Conservation (phyloP, 2,797 vertebrate genomes). For the Danionella dracula region DNA sequence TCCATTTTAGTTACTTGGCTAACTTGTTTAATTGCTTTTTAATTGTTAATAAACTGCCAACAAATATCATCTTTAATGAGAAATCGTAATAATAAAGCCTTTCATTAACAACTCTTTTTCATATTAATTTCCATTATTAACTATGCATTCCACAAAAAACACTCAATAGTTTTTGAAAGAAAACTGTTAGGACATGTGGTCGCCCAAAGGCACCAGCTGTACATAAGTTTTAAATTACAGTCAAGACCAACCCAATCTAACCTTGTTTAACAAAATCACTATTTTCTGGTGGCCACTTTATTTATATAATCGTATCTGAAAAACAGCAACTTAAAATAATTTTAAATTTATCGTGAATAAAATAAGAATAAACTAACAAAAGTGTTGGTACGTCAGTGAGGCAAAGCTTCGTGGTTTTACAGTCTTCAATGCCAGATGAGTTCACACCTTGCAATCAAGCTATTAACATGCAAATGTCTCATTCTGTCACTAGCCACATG, state of each 20-base stretch:
- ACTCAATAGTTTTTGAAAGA: too few species aligned
- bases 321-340: background rate
- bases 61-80: too few species aligned
- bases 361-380: background rate
- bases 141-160: too few species aligned
- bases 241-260: background rate
- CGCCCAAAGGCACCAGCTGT: background rate
- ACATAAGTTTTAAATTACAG: slow-evolving; percentile 5
- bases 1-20: too few species aligned
- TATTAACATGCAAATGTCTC: slow-evolving; percentile 22
- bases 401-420: background rate
- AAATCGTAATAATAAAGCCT: too few species aligned
- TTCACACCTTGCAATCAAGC: slow-evolving; percentile 7
- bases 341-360: background rate
- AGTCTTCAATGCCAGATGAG: background rate
- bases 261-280: background rate
- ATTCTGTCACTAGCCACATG: slow-evolving; percentile 21
- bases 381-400: background rate
- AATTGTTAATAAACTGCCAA: too few species aligned
- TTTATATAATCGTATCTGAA: background rate
- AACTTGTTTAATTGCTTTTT: too few species aligned
- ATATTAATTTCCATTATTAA: too few species aligned
- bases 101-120: too few species aligned
- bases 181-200: too few species aligned
- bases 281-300: background rate